Evolutionary conservation across 2,113 vertebrate genomes (phyloP), one percentile per base, ranked within the genome.

Genomic region (Sylvia atricapilla): DNA sequence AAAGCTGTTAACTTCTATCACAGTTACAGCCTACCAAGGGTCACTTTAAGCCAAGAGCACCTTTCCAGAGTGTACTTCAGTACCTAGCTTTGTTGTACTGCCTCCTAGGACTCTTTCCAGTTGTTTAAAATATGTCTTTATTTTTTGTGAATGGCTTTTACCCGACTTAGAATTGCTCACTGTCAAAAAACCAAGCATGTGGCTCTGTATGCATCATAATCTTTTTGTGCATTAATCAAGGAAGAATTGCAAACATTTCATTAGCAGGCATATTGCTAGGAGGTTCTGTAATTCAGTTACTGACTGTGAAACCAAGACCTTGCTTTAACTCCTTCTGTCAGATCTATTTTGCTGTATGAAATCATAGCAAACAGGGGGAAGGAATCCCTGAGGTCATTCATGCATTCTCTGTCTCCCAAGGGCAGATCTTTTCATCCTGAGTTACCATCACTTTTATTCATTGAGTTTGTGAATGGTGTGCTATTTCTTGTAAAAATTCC

Each of bases 401-500:
- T 88, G 94, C 92, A 89, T 96, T 95, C 86, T 63, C 31, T 87
- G 59, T 86, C 79, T 90, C 90, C 55, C 43, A 74, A 87, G 90
- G 94, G 79, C 90, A 90, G 76, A 81, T 86, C 76, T 75, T 96
- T 94, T 97, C 95, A 92, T 92, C 86, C 47, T 35, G 47, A 74
- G 93, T 95, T 96, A 94, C 60, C 22, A 0, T 89, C 91, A 94
- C 85, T 90, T 94, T 83, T 83, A 74, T 90, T 95, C 78, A 93
- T 6, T 70, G 75, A 74, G 43, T 90, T 88, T 84, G 90, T 96
- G 90, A 96, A 93, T 90, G 85, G 92, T 90, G 75, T 90, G 72
- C 72, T 94, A 33, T 78, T 96, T 97, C 95, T 90, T 92, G 52
- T 95, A 96, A 92, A 94, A 93, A 88, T 68, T 55, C 75, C 47